Evolutionary conservation across 1,140 invertebrate genomes (phyloP).

Genomic region (Orchestia grillus): DNA sequence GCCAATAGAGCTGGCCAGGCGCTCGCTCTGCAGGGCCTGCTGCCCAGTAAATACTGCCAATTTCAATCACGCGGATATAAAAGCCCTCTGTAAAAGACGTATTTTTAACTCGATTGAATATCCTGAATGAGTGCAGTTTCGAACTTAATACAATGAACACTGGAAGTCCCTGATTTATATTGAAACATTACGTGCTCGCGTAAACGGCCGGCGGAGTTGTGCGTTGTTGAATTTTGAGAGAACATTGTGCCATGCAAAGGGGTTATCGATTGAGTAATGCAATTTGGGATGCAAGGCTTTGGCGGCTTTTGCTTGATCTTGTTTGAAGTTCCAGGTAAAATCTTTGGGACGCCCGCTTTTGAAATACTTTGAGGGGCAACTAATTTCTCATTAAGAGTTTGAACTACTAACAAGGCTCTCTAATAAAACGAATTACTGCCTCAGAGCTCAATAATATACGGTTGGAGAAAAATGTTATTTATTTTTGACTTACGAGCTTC

Average conservation of each 20-base stretch:
- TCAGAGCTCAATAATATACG: neutral
- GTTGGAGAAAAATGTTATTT: neutral
- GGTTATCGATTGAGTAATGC: neutral
- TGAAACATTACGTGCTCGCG: neutral
- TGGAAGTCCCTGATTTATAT: neutral
- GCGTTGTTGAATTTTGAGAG: neutral
- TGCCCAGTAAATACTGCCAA: neutral
- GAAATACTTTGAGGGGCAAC: neutral
- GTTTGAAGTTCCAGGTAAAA: neutral
- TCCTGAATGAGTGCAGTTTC: neutral
- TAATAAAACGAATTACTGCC: neutral
- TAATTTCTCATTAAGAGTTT: neutral
- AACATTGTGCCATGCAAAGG: neutral
- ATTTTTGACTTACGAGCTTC: neutral
- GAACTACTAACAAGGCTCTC: neutral
- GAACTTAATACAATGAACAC: neutral
- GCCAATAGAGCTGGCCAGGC: too few species aligned
- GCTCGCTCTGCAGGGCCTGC: neutral
- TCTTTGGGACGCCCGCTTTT: neutral
- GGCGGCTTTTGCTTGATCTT: neutral
- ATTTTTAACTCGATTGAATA: neutral
- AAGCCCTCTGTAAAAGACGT: neutral
- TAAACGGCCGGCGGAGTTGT: neutral
- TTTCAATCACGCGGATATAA: neutral
- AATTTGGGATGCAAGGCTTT: neutral